Percentiles rank a stretch among this genome's conserved stretches.
Conservation (phyloP, 1,140 invertebrate genomes). For the Oreohelix idahoensis region DNA sequence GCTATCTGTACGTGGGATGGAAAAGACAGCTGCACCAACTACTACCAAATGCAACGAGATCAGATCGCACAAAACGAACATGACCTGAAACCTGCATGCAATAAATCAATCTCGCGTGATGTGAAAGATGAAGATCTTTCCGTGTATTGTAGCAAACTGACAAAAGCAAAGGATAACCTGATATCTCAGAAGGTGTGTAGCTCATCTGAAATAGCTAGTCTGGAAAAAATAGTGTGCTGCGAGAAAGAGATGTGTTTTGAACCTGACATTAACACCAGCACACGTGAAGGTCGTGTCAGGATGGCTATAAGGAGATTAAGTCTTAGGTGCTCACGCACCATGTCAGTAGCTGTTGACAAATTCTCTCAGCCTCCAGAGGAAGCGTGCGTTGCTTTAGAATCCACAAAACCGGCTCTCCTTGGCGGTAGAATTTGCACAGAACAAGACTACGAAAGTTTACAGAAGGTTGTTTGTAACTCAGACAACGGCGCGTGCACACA, state of each 20-base stretch:
- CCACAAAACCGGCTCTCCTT: not conserved
- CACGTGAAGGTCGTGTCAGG: not conserved
- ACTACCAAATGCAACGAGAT: not conserved
- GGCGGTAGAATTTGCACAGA: not conserved
- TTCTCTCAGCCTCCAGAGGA: not conserved
- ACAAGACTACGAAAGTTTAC: not conserved
- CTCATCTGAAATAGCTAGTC: not conserved
- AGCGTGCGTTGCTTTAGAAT: not conserved
- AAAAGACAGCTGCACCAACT: not conserved
- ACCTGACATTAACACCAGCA: not conserved
- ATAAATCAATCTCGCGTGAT: not conserved
- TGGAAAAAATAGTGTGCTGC: not conserved
- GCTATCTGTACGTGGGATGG: not conserved
- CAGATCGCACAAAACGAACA: not conserved
- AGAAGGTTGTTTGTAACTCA: not conserved
- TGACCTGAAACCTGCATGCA: not conserved
- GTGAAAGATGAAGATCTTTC: not conserved
- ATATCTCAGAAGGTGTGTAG: not conserved
- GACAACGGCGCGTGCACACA: not conserved
- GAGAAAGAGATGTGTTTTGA: not conserved
- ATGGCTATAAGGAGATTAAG: not conserved
- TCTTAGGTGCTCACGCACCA: not conserved
- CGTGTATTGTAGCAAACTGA: not conserved
- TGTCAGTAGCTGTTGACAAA: not conserved
- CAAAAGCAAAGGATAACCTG: not conserved